Percentiles rank a stretch among this genome's conserved stretches.
phyloP scores from a whole-genome alignment of 2,888 invertebrate genomes.

The Gortyna flavago region DNA sequence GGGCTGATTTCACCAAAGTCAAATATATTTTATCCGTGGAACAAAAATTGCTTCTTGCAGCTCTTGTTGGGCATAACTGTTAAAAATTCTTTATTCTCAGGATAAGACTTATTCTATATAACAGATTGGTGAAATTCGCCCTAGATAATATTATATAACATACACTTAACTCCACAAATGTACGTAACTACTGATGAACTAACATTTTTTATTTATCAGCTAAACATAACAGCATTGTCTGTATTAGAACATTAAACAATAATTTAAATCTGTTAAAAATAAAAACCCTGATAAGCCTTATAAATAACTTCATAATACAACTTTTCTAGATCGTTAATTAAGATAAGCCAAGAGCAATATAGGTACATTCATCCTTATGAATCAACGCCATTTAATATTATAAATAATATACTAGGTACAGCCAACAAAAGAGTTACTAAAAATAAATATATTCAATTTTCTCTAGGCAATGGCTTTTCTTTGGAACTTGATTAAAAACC shows the following conservation, averaged over 20 bases:
- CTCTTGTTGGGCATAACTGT: too few relatives aligned
- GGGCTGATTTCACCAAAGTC: too few relatives aligned
- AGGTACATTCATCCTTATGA: conserved; percentile 21
- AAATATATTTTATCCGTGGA: too few relatives aligned
- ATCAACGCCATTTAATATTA: conserved; percentile 25
- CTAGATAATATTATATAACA: too few relatives aligned
- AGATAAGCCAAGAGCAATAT: conserved; percentile 26
- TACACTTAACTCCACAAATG: background rate
- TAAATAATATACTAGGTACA: conserved; percentile 27
- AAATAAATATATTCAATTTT: background rate
- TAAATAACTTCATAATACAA: conserved; percentile 19
- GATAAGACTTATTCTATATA: too few relatives aligned
- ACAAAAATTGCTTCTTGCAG: too few relatives aligned
- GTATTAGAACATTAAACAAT: conserved; percentile 9
- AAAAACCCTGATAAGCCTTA: conserved; percentile 21
- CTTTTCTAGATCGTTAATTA: conserved; percentile 43
- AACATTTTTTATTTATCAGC: background rate
- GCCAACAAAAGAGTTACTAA: background rate
- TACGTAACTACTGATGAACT: conserved; percentile 13
- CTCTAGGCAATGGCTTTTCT: background rate
- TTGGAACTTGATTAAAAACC: background rate
- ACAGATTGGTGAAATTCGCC: too few relatives aligned
- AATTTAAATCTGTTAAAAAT: conserved; percentile 30
- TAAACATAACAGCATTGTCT: conserved; percentile 1
- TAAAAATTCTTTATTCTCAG: too few relatives aligned